Evolutionary conservation across 30 jellyfish, hydroid and myxozoan genomes (phyloP).

Genomic region (Haliclystus octoradiatus): DNA sequence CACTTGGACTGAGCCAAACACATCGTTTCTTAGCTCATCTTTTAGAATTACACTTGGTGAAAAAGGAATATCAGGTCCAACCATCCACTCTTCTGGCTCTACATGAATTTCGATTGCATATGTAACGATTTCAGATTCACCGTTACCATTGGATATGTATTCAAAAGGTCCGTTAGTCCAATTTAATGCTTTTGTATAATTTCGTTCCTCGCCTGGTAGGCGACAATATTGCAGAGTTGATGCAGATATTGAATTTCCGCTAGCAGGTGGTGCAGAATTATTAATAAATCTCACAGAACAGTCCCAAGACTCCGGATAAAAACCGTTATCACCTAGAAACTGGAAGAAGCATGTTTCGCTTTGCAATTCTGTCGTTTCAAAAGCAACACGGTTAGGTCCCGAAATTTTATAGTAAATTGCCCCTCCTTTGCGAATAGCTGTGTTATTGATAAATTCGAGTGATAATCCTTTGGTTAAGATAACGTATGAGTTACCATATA

Average conservation of each 20-base stretch:
- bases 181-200: conserved; percentile 25
- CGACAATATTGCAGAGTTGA: conserved; percentile 58
- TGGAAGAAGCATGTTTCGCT: conserved; percentile 44
- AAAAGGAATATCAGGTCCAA: conserved; percentile 49
- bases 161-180: conserved; percentile 55
- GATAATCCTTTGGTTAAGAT: conserved; percentile 2
- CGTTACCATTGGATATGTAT: conserved; percentile 15
- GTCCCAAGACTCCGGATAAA: conserved; percentile 46
- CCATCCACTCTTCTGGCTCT: conserved; percentile 32
- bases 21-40: conserved; percentile 63
- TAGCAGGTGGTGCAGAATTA: conserved; percentile 66
- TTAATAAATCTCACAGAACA: conserved; percentile 29
- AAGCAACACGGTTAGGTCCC: conserved; percentile 58
- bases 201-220: conserved; percentile 27
- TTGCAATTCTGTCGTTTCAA: conserved; percentile 39
- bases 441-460: conserved; percentile 18
- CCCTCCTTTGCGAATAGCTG: conserved; percentile 60
- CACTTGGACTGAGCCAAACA: conserved; percentile 38
- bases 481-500: conserved; percentile 62
- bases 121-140: conserved; percentile 54
- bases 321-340: conserved; percentile 15
- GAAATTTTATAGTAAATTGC: conserved; percentile 44
- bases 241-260: conserved; percentile 67
- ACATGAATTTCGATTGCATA: conserved; percentile 29
- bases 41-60: conserved; percentile 27